phyloP scores from a whole-genome alignment of 2,113 vertebrate species.

The Aphelocoma coerulescens region DNA sequence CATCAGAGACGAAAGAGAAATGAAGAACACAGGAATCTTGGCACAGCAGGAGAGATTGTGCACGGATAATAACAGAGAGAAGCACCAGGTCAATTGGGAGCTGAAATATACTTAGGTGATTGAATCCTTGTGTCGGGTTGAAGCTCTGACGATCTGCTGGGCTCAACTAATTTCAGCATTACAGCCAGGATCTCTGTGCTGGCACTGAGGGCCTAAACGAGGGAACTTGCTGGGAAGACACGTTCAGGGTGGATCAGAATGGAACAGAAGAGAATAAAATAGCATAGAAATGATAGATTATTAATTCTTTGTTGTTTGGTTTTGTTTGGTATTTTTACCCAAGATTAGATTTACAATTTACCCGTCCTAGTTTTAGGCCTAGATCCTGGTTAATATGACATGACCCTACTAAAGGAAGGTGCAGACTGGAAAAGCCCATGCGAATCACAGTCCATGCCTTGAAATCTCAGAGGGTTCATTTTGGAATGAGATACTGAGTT shows the following conservation, averaged over 20 bases:
- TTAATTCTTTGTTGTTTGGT: neutral
- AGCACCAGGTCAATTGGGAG: neutral
- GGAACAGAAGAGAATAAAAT: neutral
- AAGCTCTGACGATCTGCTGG: neutral
- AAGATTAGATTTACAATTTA: neutral
- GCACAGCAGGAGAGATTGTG: conserved; percentile 29
- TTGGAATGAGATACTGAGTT: neutral
- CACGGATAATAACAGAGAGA: conserved; percentile 16
- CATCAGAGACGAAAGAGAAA: conserved; percentile 27
- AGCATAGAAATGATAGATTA: neutral
- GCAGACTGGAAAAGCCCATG: neutral
- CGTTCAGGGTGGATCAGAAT: accelerated
- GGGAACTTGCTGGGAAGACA: neutral
- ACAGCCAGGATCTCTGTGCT: neutral
- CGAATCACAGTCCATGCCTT: neutral
- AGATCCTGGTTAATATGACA: neutral
- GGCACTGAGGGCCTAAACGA: neutral
- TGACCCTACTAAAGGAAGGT: neutral
- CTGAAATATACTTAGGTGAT: conserved; percentile 35
- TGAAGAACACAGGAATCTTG: conserved; percentile 50
- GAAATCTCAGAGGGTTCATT: neutral
- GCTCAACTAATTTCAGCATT: neutral
- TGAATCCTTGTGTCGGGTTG: neutral
- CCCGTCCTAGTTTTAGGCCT: neutral
- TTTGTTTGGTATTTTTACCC: neutral